Evolutionary conservation across 2,113 vertebrate genomes (phyloP), one percentile per base, ranked within the genome.

Genomic region (Hypocryptadius cinnamomeus): DNA sequence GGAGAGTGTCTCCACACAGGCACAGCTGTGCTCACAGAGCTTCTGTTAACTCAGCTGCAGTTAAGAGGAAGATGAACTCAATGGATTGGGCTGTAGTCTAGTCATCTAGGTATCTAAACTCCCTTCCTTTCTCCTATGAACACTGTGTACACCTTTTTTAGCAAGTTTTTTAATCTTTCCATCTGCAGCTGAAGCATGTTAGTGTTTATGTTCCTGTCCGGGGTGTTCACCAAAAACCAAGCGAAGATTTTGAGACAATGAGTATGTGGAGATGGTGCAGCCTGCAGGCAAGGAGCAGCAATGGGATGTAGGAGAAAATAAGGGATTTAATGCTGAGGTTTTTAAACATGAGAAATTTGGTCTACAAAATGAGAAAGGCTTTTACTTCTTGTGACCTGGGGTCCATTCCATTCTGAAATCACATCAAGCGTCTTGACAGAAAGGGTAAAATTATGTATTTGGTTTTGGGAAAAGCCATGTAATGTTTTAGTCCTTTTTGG

Each of bases 181-280:
- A 8, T 18, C 9, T 54, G 47, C 25, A 59, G 28, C 16, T 33
- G 5, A 21, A 24, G 13, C 40, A 6, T 66, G 2, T 79, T 57
- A 60, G 10, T 11, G 16, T 60, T 79, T 35, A 13, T 25, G 5
- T 28, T 69, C 40, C 73, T 81, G 37, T 37, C 37, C 1, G 2
- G 6, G 6, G 2, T 13, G 5, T 15, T 61, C 28, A n/a, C 25
- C 20, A n/a, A 66, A 73, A 91, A 10, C 3, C 31, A 28, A 70
- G 25, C 0, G 0, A 51, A 68, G 10, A 9, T 19, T 79, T 60
- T 90, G 85, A 48, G 19, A 44, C 1, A 6, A 3, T 59, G 39
- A 19, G 5, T 33, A 45, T 11, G 11, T 35, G 13, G 50, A 70
- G 17, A 15, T 15, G 33, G 13, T 31, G 40, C 42, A 71, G 28